Base-by-base conservation (phyloP, 2,888 invertebrate genomes). In the Acleris emargana region DNA sequence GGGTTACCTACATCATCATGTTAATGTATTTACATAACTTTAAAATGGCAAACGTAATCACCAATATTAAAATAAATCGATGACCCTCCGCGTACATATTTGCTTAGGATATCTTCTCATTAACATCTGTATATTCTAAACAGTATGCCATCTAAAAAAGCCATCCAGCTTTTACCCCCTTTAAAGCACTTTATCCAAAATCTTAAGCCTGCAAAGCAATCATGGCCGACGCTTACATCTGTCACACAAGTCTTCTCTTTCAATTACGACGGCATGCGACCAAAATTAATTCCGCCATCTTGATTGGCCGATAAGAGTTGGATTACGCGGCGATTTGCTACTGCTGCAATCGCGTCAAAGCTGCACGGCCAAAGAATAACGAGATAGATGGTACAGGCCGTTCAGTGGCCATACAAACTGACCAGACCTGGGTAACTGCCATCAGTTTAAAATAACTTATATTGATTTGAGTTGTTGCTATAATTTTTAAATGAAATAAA, bases 311-410 rank as follows among this genome's bases (percentile, higher is more conserved):
- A 84, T 84, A 85, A 82, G 83, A 86, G 86, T 83, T 84, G 85
- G 88, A 91, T 91, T 91, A 90, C 80, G 72, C 80, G 83, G 75
- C 89, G 86, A 91, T 91, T 89, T 87, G 89, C 87, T 83, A 77
- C 75, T 68, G 74, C 76, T 79, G 80, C 84, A 86, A 85, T 88
- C 85, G 79, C 80, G 78, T 87, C 84, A 85, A 85, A 77, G 77
- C 76, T 83, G 77, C 72, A 78, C 72, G 72, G 67, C 2, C 86
- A 87, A 73, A 88, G 86, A 89, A 22, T 72, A 71, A 25, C 6
- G 17, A 38, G 11, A 62, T 59, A 70, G 63, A 68, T 38, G 45
- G 20, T 50, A 38, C 47, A 17, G 9, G 38, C 38, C 52, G 45
- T 16, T 22, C 9, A 55, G 25, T 53, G 50, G 42, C 5, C n/a